Conservation (phyloP, 1,140 invertebrate genomes). For the Eueides isabella region DNA sequence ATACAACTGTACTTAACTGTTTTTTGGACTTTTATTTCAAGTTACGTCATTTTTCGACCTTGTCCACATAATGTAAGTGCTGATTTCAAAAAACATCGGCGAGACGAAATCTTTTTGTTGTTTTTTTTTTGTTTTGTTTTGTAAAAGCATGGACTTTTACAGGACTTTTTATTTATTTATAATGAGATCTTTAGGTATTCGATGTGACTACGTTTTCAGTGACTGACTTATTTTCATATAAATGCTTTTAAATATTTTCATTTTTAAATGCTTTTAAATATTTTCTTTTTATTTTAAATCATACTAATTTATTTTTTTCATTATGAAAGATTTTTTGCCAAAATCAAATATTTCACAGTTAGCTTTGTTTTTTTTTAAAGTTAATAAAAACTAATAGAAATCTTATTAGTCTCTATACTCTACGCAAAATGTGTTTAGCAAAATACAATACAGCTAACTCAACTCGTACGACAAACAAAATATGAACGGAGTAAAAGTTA, state of each 20-base stretch:
- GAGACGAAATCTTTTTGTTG: not conserved
- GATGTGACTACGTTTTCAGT: too few species aligned
- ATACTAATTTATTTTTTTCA: not conserved
- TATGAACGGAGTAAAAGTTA: not conserved
- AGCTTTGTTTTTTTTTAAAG: not conserved
- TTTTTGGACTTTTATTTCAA: not conserved
- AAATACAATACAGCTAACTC: not conserved
- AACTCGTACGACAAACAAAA: not conserved
- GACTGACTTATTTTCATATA: too few species aligned
- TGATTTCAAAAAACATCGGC: not conserved
- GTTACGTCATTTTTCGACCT: constrained; percentile 8
- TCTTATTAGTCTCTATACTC: not conserved
- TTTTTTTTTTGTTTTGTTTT: not conserved
- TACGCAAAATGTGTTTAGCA: not conserved
- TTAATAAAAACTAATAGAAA: not conserved
- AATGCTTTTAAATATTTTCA: not conserved
- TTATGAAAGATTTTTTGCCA: not conserved
- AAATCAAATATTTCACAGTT: not conserved
- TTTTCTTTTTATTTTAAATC: not conserved
- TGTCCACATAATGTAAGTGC: not conserved
- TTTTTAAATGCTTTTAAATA: not conserved
- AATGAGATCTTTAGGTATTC: too few species aligned
- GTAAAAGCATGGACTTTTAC: not conserved
- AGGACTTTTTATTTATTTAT: not conserved
- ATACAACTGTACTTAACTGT: constrained; percentile 4